phyloP scores from a whole-genome alignment of 2,888 invertebrate species.

The Molorchus minor region DNA sequence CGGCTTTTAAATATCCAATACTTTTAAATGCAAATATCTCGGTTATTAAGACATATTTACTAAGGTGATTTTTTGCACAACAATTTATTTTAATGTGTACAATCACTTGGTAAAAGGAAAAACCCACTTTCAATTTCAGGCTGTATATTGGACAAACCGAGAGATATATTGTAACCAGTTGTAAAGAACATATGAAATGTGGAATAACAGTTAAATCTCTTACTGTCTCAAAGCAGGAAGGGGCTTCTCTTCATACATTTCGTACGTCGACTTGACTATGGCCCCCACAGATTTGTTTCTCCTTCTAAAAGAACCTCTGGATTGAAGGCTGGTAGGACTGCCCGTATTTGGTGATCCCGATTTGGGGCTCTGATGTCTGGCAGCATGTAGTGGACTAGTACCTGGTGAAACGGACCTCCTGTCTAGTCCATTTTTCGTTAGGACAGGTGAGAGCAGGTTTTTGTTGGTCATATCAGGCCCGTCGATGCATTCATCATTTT shows the following conservation, averaged over 20 bases:
- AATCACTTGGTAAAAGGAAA: too few species aligned
- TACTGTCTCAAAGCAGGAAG: conserved; percentile 88
- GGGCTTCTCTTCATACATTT: conserved; percentile 87
- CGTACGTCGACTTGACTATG: conserved; percentile 72
- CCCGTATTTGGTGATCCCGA: conserved; percentile 59
- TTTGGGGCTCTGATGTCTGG: conserved; percentile 64
- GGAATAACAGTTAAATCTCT: conserved; percentile 54
- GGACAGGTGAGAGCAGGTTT: conserved; percentile 57
- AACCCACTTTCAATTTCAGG: too few species aligned
- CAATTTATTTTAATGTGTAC: too few species aligned
- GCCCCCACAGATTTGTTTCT: conserved; percentile 75
- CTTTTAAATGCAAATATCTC: too few species aligned
- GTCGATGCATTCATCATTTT: conserved; percentile 71
- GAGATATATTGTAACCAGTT: background rate
- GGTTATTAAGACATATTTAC: too few species aligned
- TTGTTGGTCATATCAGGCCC: conserved; percentile 61
- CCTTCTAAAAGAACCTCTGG: conserved; percentile 66
- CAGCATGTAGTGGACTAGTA: conserved; percentile 64
- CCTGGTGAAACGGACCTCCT: conserved; percentile 64
- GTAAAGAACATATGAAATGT: background rate
- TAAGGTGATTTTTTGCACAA: too few species aligned
- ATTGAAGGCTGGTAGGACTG: conserved; percentile 66
- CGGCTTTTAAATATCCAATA: too few species aligned
- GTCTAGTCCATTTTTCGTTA: conserved; percentile 57
- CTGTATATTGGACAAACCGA: too few species aligned